phyloP scores from a whole-genome alignment of 2,113 vertebrate genomes.

The Cephalopholis sonnerati region DNA sequence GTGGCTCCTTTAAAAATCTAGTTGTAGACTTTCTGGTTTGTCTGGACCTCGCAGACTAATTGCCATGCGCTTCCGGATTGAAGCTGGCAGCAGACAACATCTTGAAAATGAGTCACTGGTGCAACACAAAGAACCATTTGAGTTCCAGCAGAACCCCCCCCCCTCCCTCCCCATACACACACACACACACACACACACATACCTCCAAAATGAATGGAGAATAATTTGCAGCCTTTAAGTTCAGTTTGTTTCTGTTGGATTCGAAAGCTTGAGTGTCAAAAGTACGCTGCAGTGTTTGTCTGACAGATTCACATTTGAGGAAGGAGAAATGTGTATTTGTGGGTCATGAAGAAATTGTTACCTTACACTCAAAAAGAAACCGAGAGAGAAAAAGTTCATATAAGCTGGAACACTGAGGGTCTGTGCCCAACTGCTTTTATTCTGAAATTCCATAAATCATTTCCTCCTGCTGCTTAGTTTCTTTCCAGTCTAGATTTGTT shows the following conservation, averaged over 20 bases:
- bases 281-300: background rate
- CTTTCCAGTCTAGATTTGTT: background rate
- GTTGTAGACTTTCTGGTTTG: slow-evolving; percentile 94
- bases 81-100: slow-evolving; percentile 99
- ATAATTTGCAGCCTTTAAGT: slow-evolving; percentile 7
- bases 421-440: slow-evolving; percentile 19
- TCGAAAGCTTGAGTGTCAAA: background rate
- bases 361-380: background rate
- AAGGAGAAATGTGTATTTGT: background rate
- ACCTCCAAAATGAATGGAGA: slow-evolving; percentile 36
- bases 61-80: slow-evolving; percentile 99
- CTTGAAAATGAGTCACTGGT: slow-evolving; percentile 98
- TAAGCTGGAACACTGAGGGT: background rate
- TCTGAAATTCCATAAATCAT: slow-evolving; percentile 39
- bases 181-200: slow-evolving; percentile 16
- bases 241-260: slow-evolving; percentile 28
- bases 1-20: slow-evolving; percentile 84
- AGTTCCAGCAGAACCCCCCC: slow-evolving; percentile 73
- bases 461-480: slow-evolving; percentile 21
- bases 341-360: background rate
- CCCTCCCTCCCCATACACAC: background rate
- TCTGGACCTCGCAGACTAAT: slow-evolving; percentile 95
- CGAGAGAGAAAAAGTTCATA: slow-evolving; percentile 1
- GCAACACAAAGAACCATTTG: slow-evolving; percentile 97
- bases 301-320: slow-evolving; percentile 6